Percentiles rank a stretch among this genome's conserved stretches.
Evolutionary conservation across 2,113 vertebrate species (phyloP).

Genomic region (Sinocyclocheilus rhinocerous): DNA sequence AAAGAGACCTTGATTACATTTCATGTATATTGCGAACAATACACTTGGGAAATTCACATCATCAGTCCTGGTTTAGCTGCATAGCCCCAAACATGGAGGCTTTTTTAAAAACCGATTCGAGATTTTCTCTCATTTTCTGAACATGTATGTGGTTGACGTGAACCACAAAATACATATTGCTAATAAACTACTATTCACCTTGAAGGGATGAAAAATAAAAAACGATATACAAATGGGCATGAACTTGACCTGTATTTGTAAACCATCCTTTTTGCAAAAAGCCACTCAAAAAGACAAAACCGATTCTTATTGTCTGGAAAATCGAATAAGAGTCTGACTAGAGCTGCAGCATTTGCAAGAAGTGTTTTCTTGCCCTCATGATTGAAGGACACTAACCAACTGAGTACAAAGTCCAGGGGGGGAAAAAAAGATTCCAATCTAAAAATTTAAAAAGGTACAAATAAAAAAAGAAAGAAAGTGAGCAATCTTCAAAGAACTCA

Average conservation of each 20-base stretch:
- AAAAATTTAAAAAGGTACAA: constrained; percentile 46
- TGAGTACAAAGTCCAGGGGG: constrained; percentile 1
- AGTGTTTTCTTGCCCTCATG: constrained; percentile 12
- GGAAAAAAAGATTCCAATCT: constrained; percentile 1
- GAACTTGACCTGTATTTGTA: constrained; percentile 35
- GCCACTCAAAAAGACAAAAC: neutral
- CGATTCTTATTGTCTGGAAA: neutral
- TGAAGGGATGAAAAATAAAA: neutral
- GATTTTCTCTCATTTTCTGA: neutral
- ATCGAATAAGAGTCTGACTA: neutral
- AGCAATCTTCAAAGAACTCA: constrained; percentile 36
- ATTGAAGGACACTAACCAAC: constrained; percentile 19
- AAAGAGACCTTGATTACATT: constrained; percentile 34
- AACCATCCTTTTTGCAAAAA: neutral
- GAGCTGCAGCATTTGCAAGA: constrained; percentile 25
- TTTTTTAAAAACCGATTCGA: neutral
- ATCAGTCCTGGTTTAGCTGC: constrained; percentile 32
- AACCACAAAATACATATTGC: constrained; percentile 35
- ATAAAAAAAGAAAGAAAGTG: constrained; percentile 16
- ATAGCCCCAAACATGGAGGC: constrained; percentile 13
- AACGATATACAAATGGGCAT: neutral
- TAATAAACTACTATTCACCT: constrained; percentile 32
- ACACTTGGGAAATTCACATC: constrained; percentile 35
- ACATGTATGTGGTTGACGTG: neutral
- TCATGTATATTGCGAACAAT: constrained; percentile 21